These are phyloP conservation scores for Baronia brevicornis DNA, from an alignment of 2,888 invertebrate genomes.

Conservation along the genomic window DNA sequence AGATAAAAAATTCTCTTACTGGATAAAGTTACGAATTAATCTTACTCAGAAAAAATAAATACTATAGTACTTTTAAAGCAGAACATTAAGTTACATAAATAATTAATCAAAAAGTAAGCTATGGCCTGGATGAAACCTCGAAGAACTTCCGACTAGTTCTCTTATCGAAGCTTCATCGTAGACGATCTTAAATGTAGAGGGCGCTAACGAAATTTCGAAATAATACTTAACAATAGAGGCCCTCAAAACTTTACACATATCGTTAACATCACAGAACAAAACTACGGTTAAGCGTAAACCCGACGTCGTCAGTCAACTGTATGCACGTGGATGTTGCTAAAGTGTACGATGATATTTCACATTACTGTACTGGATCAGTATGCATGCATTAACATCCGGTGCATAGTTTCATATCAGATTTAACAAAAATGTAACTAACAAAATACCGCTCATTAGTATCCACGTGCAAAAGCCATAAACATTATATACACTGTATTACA, in stretches of 20 bases:
- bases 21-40: constrained; percentile 45
- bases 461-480: no score
- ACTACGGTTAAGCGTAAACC: constrained; percentile 47
- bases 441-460: no score
- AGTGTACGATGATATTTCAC: not conserved
- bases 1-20: constrained; percentile 37
- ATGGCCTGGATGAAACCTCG: constrained; percentile 22
- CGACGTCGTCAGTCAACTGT: constrained; percentile 14
- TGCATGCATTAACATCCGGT: no score
- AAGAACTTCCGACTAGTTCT: constrained; percentile 1
- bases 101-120: constrained; percentile 30
- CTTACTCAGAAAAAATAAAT: constrained; percentile 58
- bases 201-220: constrained; percentile 21
- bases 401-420: no score
- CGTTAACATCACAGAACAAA: constrained; percentile 65
- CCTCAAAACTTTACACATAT: constrained; percentile 45
- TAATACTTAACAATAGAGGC: constrained; percentile 43
- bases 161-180: constrained; percentile 5
- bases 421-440: no score
- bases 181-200: constrained; percentile 11
- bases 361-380: no score
- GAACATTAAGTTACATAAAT: constrained; percentile 53
- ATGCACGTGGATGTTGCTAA: constrained; percentile 5
- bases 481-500: no score
- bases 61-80: constrained; percentile 65